Base-by-base conservation (phyloP, 1,140 invertebrate species). In the Anadara kagoshimensis region DNA sequence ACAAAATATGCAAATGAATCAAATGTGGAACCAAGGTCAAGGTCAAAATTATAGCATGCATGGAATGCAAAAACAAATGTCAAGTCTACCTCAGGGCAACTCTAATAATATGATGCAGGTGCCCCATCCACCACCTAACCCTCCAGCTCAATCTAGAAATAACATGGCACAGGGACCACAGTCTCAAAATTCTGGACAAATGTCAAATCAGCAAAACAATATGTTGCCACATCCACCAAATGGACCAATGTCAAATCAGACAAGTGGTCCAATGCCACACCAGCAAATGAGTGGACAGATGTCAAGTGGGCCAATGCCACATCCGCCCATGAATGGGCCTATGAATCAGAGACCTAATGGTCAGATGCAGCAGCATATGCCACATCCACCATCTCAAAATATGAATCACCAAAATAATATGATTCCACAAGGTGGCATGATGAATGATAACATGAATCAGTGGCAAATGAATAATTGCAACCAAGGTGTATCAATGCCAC, bases 401-500 rank as follows among this genome's bases (percentile, higher is more conserved):
- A 62, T 62, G 67, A 69, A 69, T 61, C 62, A 64, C 51, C 66
- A 61, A 41, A 71, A 69, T 63, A 66, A 59, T 45, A 83, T 86
- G 4, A 51, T 64, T 45, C 18, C 47, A 20, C 62, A 29, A 53
- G 16, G 47, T 64, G 47, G 45, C 8, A 41, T 22, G n/a, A 64
- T 26, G 14, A 64, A 64, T 53, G 49, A 29, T 20, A 20, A 43
- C 22, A 85, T 83, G 62, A 76, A 86, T 78, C 68, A 88, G 83
- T 62, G 89, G 88, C 70, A 86, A 84, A 53, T 74, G 65, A 68
- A 57, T 36, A 79, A 61, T 63, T 62, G 41, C 49, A 76, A 69
- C 45, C 73, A 75, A 64, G 68, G 58, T 49, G 69, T 74, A 63
- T 77, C 73, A 53, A 76, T 69, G 44, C 67, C 78, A 1, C 78